A percentile compares a stretch with the other conserved stretches of the same genome.
Evolutionary conservation across 2,113 vertebrate genomes (phyloP).

Genomic region (Hydrochoerus hydrochaeris): DNA sequence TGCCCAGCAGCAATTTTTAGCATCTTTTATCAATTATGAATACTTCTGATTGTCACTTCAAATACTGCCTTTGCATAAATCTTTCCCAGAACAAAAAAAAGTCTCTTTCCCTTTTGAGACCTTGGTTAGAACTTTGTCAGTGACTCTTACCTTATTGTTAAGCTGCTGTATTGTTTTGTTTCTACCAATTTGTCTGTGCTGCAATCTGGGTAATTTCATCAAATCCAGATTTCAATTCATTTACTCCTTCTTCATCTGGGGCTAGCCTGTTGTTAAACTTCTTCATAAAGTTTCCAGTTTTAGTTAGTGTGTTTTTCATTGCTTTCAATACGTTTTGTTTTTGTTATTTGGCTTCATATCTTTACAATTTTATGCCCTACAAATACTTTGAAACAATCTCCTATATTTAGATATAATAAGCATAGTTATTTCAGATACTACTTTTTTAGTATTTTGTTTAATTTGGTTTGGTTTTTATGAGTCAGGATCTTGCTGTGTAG

Average conservation of each 20-base stretch:
- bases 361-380: neutral
- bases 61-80: neutral
- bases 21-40: neutral
- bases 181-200: neutral
- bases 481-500: neutral
- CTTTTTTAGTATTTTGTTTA: neutral
- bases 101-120: neutral
- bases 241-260: neutral
- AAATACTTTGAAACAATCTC: conserved; percentile 28
- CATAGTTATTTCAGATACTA: neutral
- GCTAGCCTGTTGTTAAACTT: conserved; percentile 1
- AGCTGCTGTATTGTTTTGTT: neutral
- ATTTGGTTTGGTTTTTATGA: neutral
- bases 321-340: neutral
- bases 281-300: neutral
- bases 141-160: neutral
- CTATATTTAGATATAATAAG: neutral
- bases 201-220: neutral
- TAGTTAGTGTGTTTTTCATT: neutral
- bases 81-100: too few relatives aligned
- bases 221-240: neutral
- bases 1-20: neutral
- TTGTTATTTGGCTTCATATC: neutral
- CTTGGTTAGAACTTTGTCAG: neutral
- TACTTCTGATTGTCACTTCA: neutral